Conservation (phyloP, 1,140 invertebrate genomes). For the Nilaparvata lugens region DNA sequence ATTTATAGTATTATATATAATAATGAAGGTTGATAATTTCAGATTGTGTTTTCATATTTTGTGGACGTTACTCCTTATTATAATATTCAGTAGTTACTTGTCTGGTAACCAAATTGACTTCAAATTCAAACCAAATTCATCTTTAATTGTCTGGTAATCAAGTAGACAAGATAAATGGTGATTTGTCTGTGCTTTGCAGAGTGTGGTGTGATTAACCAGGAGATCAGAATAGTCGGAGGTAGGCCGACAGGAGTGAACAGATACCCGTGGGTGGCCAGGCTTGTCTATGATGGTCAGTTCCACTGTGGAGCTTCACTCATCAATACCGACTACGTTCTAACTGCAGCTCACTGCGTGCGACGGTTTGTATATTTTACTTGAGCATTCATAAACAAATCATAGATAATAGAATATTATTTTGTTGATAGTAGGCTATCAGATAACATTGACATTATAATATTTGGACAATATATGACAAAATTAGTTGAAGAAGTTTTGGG, state of each 20-base stretch:
- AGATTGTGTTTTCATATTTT: not conserved
- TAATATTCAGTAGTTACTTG: not conserved
- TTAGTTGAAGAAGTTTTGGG: too few species aligned
- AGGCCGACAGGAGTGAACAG: constrained; percentile 64
- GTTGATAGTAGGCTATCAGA: too few species aligned
- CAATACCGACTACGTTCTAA: constrained; percentile 57
- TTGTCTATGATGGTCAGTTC: constrained; percentile 77
- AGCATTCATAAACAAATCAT: too few species aligned
- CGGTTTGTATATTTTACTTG: constrained; percentile 37
- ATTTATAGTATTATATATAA: too few species aligned
- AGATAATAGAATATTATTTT: too few species aligned
- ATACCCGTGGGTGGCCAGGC: constrained; percentile 78
- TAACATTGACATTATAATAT: too few species aligned
- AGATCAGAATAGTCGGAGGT: constrained; percentile 62
- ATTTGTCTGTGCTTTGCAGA: constrained; percentile 39
- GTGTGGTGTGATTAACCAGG: constrained; percentile 60
- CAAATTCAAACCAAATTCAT: too few species aligned
- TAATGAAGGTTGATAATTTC: too few species aligned
- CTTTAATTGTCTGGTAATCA: too few species aligned
- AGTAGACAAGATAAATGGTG: too few species aligned
- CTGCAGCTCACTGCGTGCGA: constrained; percentile 56
- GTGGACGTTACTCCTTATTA: not conserved
- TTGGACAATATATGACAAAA: too few species aligned
- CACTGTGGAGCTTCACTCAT: constrained; percentile 82
- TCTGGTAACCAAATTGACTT: too few species aligned